Evolutionary conservation across 2,888 invertebrate species (phyloP).

Genomic region (Lasioglossum villosulum): DNA sequence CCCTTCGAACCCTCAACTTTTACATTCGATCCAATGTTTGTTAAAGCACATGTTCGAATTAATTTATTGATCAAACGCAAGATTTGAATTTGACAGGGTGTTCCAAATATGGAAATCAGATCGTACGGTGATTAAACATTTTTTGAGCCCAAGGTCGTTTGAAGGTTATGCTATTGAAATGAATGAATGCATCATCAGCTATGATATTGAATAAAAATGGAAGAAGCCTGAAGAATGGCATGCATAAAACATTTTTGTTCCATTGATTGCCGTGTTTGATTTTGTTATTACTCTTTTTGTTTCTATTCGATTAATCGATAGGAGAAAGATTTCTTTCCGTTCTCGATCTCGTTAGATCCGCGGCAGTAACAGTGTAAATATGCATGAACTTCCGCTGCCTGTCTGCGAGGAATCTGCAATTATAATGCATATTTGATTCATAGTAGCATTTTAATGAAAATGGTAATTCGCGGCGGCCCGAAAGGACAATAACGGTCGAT

Average conservation of each 20-base stretch:
- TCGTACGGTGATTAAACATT: neutral
- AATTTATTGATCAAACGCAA: neutral
- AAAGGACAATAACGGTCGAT: neutral
- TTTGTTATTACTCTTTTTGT: neutral
- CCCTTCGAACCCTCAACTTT: neutral
- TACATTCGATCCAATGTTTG: neutral
- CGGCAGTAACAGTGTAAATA: conserved; percentile 1
- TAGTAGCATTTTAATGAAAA: conserved; percentile 12
- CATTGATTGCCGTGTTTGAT: neutral
- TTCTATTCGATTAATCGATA: neutral
- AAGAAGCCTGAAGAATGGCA: neutral
- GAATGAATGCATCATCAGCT: neutral
- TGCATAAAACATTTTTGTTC: neutral
- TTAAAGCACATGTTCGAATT: neutral
- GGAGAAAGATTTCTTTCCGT: conserved; percentile 2
- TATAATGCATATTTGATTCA: conserved; percentile 10
- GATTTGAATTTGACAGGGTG: neutral
- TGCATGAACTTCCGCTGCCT: conserved; percentile 8
- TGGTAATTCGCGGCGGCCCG: neutral
- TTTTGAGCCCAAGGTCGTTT: neutral
- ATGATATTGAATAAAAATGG: neutral
- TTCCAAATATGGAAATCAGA: neutral
- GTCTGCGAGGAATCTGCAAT: conserved; percentile 1
- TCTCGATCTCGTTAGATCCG: conserved; percentile 11
- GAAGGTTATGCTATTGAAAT: neutral